phyloP scores from a whole-genome alignment of 2,113 vertebrate species.

The Actenoides lindsayi region DNA sequence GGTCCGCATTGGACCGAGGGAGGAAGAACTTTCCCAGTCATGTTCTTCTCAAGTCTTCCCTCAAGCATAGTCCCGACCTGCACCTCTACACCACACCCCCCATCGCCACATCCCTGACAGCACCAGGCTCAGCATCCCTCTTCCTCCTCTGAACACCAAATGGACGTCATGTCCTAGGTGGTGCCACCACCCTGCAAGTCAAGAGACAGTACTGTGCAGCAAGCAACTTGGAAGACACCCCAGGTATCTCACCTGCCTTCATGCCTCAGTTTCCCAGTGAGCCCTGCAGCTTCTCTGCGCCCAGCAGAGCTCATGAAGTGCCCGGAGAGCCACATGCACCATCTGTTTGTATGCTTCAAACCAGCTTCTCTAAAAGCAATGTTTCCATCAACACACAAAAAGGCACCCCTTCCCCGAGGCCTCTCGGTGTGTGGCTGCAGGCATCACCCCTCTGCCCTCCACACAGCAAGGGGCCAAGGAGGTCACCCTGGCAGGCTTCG shows the following conservation, averaged over 20 bases:
- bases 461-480: no score
- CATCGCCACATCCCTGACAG: background rate
- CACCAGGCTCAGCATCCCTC: background rate
- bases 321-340: background rate
- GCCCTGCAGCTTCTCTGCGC: background rate
- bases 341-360: background rate
- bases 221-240: background rate
- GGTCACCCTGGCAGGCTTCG: background rate
- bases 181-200: background rate
- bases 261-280: background rate
- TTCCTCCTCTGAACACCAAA: background rate
- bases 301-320: background rate
- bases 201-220: background rate
- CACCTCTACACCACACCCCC: accelerated
- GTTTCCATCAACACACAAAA: accelerated
- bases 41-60: background rate
- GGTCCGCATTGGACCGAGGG: accelerated
- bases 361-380: accelerated
- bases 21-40: accelerated
- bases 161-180: accelerated
- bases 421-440: background rate
- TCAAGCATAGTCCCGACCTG: background rate
- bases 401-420: background rate
- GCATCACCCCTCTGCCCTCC: background rate
- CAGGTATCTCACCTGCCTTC: background rate